Percentiles rank a stretch among this genome's conserved stretches.
These are phyloP conservation scores for Asarcornis scutulata DNA, from an alignment of 2,113 vertebrate species.

Conservation along the genomic window DNA sequence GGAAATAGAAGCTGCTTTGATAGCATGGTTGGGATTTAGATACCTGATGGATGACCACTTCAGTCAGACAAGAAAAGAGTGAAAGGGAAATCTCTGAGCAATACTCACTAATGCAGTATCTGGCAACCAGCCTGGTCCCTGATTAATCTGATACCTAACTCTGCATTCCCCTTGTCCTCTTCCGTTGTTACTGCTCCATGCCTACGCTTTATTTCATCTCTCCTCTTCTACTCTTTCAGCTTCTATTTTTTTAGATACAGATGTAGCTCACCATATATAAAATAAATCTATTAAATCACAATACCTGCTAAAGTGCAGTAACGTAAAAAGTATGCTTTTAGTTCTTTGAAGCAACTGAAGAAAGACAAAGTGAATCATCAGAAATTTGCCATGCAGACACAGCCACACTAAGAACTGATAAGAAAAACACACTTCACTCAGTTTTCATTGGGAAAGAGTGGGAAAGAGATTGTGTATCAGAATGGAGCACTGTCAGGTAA, in stretches of 20 bases:
- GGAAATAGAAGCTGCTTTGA: constrained; percentile 55
- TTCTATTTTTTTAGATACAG: neutral
- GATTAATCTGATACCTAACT: constrained; percentile 75
- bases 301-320: neutral
- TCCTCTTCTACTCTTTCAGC: neutral
- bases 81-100: constrained; percentile 65
- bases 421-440: constrained; percentile 8
- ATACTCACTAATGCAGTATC: constrained; percentile 69
- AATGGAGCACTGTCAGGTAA: neutral
- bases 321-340: neutral
- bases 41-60: constrained; percentile 55
- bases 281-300: neutral
- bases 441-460: neutral
- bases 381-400: neutral
- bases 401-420: neutral
- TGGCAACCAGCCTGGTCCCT: constrained; percentile 78
- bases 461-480: neutral
- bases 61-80: constrained; percentile 52
- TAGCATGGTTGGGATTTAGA: neutral
- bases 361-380: neutral
- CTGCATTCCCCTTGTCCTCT: neutral
- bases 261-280: neutral
- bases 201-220: neutral
- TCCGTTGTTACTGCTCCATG: constrained; percentile 11
- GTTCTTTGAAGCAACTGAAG: neutral